phyloP scores from a whole-genome alignment of 2,888 invertebrate species.

The Cerceris ruficornis region DNA sequence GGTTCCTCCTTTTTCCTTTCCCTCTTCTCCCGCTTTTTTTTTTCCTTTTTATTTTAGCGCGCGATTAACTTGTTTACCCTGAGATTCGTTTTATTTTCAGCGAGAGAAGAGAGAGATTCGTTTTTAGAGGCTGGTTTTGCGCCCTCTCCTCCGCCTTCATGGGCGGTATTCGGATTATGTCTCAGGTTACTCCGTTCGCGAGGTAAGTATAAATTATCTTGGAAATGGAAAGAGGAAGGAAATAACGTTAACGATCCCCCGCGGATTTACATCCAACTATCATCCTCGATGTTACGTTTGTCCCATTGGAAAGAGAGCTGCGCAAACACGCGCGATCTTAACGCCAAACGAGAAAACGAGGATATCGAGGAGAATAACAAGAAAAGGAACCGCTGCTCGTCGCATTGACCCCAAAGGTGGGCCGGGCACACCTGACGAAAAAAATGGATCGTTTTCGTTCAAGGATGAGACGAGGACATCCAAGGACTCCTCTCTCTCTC shows the following conservation, averaged over 20 bases:
- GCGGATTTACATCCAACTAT: not conserved
- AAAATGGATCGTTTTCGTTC: constrained; percentile 38
- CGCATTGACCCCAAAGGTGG: constrained; percentile 18
- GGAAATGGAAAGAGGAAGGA: constrained; percentile 18
- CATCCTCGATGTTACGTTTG: not conserved
- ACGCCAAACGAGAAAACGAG: not conserved
- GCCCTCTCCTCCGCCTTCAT: not conserved
- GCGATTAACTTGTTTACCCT: constrained; percentile 28
- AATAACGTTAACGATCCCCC: not conserved
- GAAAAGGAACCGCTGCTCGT: constrained; percentile 17
- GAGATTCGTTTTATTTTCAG: constrained; percentile 2
- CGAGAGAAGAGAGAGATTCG: constrained; percentile 7
- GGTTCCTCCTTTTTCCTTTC: not conserved
- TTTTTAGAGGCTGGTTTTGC: constrained; percentile 18
- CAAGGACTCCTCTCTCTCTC: constrained; percentile 26
- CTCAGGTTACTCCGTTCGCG: constrained; percentile 30
- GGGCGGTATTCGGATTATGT: constrained; percentile 19
- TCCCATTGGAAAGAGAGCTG: not conserved
- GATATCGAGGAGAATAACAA: constrained; percentile 1
- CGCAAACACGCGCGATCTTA: not conserved
- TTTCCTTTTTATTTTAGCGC: not conserved
- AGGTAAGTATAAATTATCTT: constrained; percentile 30
- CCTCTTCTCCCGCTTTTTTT: not conserved
- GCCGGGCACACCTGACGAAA: constrained; percentile 51
- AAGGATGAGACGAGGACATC: constrained; percentile 20